These are phyloP conservation scores for Perodicticus potto DNA, from an alignment of 2,797 vertebrate genomes.

Conservation along the genomic window DNA sequence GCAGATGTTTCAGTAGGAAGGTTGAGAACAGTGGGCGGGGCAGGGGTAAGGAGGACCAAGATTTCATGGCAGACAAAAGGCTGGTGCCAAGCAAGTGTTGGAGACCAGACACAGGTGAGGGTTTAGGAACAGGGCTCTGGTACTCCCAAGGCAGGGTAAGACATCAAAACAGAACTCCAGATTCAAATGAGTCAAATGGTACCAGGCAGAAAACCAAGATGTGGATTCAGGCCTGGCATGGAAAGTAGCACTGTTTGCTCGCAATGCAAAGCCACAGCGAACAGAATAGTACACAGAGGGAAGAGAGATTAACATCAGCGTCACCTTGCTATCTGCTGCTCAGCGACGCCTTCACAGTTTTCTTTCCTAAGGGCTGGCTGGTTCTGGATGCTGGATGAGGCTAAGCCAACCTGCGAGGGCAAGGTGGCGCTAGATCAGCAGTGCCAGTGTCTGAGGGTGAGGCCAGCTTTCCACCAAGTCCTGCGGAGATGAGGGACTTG, in stretches of 20 bases:
- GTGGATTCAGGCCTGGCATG: neutral
- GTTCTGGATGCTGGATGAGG: neutral
- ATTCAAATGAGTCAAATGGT: neutral
- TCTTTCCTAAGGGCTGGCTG: neutral
- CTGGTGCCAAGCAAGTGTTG: neutral
- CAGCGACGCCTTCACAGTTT: neutral
- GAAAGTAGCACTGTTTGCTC: neutral
- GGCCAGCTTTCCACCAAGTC: neutral
- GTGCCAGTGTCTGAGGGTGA: neutral
- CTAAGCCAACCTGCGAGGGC: neutral
- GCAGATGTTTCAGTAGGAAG: neutral
- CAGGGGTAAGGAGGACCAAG: neutral
- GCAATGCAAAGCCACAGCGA: neutral
- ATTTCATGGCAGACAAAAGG: neutral
- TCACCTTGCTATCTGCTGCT: neutral
- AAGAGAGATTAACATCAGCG: neutral
- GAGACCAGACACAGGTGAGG: neutral
- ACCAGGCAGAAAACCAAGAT: neutral
- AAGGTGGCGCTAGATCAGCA: neutral
- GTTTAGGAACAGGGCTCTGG: neutral
- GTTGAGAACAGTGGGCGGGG: neutral
- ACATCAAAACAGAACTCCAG: slow-evolving; percentile 7
- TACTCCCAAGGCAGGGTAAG: neutral
- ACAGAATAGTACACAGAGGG: neutral
- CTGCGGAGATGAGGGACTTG: no score